Base-by-base conservation (phyloP, 2,888 invertebrate species). In the Cheilosia variabilis region DNA sequence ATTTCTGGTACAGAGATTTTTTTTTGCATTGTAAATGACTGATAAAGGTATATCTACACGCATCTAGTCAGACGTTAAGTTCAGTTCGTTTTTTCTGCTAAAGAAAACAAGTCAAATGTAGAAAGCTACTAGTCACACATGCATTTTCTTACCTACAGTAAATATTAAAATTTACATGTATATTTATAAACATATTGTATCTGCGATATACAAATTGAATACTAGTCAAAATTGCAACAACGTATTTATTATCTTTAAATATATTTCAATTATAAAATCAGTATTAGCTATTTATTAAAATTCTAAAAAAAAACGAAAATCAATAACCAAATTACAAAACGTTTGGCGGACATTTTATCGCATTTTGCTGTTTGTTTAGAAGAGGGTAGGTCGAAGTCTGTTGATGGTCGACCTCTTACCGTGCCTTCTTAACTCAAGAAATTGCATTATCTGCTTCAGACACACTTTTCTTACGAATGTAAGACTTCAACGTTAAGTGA, bases 211-310 rank as follows among this genome's bases (percentile, higher is more conserved):
- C 10, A 71, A 80, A 66, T 71, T 69, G 52, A 75, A 79, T 75
- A 52, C 69, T 80, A 86, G 84, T 86, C 34, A 80, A 86, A 80
- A 86, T 76, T 75, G 50, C 50, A 75, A 69, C 69, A 68, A 73
- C 43, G 19, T 58, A 79, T 71, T 84, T 69, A 69, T 79, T 60
- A 80, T 60, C 50, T 45, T 65, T 65, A 71, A 22, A 71, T 62
- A 76, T 71, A 53, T 69, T 80, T 80, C 75, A 66, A 76, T 75
- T 53, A 66, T 55, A 53, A 73, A 73, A 68, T 72, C 83, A 84
- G 79, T 84, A 84, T 79, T 84, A 81, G 63, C 43, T 45, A 63
- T 81, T 77, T 55, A 66, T 77, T 57, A 31, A 9, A 68, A 31
- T 55, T 66, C 27, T 34, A 43, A 55, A 62, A 3, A 19, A 43